A percentile compares a stretch with the other conserved stretches of the same genome.
Conservation (phyloP, 2,888 invertebrate species). For the Achlya flavicornis region DNA sequence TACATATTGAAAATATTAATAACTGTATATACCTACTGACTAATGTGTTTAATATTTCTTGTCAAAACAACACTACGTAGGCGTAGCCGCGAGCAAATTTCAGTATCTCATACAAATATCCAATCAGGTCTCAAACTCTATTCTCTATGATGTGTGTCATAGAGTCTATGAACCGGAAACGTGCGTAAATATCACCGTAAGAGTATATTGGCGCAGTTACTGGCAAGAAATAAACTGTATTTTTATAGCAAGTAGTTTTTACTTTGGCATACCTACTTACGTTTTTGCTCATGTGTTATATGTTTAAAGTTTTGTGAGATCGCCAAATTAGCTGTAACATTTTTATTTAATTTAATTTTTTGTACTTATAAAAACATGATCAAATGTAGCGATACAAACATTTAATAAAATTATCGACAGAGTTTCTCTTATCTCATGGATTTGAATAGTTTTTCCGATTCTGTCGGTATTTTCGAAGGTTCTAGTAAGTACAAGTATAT, state of each 20-base stretch:
- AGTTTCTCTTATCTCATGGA: too few species aligned
- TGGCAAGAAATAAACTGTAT: background rate
- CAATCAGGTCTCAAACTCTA: background rate
- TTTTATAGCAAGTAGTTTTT: background rate
- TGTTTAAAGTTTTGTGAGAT: background rate
- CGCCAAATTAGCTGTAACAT: background rate
- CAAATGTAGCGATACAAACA: too few species aligned
- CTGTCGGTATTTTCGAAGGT: too few species aligned
- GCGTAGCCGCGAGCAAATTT: background rate
- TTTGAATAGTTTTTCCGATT: too few species aligned
- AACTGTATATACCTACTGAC: too few species aligned
- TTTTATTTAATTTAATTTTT: background rate
- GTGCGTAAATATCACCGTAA: background rate
- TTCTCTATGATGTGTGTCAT: slow-evolving; percentile 6
- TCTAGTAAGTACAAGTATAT: too few species aligned
- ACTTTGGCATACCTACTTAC: too few species aligned
- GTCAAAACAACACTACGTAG: slow-evolving; percentile 1
- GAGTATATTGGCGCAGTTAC: background rate
- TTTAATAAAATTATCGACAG: too few species aligned
- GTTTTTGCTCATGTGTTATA: background rate
- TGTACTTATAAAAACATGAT: too few species aligned
- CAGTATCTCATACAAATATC: slow-evolving; percentile 6
- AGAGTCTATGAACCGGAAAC: slow-evolving; percentile 1
- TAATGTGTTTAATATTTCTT: background rate
- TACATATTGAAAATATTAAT: too few species aligned